Base-by-base conservation (phyloP, 2,888 invertebrate species). In the Heliconius sara region DNA sequence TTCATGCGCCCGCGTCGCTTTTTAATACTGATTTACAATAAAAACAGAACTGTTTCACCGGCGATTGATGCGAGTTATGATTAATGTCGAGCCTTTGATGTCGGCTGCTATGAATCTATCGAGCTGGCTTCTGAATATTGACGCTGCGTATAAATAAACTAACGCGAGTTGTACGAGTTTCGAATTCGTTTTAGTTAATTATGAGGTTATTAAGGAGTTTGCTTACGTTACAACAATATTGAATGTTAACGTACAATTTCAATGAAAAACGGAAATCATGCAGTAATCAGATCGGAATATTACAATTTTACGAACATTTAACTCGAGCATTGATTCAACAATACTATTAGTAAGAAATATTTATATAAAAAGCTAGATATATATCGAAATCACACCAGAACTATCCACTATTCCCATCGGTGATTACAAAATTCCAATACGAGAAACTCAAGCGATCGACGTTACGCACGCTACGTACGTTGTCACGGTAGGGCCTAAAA, bases 1-100 rank as follows among this genome's bases (percentile, higher is more conserved):
- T 94, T 94, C 93, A 94, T 93, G 89, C 89, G 91, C 93, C 91
- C 90, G 90, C 91, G 89, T 94, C 93, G 91, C 94, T 92, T 94
- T 95, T 94, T 94, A 94, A 95, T 94, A 93, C 94, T 93, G 94
- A 94, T 95, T 94, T 93, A 95, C 94, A 95, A 95, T 94, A 95
- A 95, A 95, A 95, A 93, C 93, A 93, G 91, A 91, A 91, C 89
- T 89, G 92, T 92, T 91, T 90, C 91, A 91, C 91, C 91, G 91
- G 93, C 94, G 94, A 95, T 95, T 94, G 94, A 94, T 95, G 94
- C 93, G 91, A 92, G 94, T 95, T 95, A 95, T 95, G 95, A 95
- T 95, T 95, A 93, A 95, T 95, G 94, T 89, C 84, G 85, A 88
- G 89, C 90, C 94, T 95, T 95, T 95, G 95, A 95, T 95, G 93